Evolutionary conservation across 2,888 invertebrate species (phyloP), one percentile per base, ranked within the genome.

Genomic region (Mythimna albipuncta): DNA sequence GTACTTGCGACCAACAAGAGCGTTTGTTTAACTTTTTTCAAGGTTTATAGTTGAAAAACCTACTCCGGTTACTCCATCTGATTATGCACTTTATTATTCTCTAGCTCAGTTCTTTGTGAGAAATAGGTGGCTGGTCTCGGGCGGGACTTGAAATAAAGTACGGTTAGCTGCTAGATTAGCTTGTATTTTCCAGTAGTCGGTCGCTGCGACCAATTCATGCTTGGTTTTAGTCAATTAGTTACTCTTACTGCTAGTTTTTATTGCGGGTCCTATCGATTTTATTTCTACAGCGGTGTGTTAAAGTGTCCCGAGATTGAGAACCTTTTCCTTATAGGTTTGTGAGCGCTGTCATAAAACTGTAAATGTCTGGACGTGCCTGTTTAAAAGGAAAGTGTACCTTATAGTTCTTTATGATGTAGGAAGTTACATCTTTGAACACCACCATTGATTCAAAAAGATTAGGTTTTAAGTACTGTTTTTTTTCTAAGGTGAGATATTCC

Each of bases 91-190:
- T 58, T 72, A 58, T 72, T 72, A 65, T 58, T 55, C 54, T 6
- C 44, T 19, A 47, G 71, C 58, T 10, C n/a, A 44, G 57, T 5
- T 55, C 41, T 13, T 44, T 44, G 57, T 71, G 78, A 78, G 26
- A 58, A 64, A 71, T 63, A 58, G 70, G 3, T 3, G 13, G 55
- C 55, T 55, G 16, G 69, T 58, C 41, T 52, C 55, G 38, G 57
- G 44, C 44, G 26, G 13, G 52, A 62, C 44, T 72, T 72, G 62
- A 62, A 79, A 52, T 72, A 79, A 79, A 79, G 79, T 65, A 79
- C 61, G 62, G 79, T 72, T 65, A 79, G 73, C 65, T 63, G 38
- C 58, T 63, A 63, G 65, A 77, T 77, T 63, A 72, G 66, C 50
- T 72, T 63, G 52, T 73, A 65, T 77, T 79, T 79, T 78, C 78